A percentile compares a stretch with the other conserved stretches of the same genome.
Evolutionary conservation across 2,113 vertebrate species (phyloP).

Genomic region (Lepisosteus oculatus): DNA sequence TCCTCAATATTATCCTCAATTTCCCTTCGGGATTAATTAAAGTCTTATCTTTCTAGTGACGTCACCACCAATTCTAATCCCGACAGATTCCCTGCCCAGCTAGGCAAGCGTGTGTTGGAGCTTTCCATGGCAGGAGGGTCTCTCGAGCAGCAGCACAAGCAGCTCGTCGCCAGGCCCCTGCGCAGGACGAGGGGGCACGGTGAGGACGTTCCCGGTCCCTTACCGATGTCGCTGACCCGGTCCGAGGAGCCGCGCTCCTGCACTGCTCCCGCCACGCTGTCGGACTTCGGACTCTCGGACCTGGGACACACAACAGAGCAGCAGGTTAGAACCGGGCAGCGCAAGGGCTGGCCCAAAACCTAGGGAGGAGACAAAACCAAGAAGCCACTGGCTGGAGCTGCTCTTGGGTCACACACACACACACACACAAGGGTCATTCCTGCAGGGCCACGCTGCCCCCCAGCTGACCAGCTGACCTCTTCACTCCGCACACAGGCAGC

Average conservation of each 20-base stretch:
- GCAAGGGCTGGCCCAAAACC: not conserved
- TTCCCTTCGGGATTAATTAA: too few relatives aligned
- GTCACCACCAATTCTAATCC: too few relatives aligned
- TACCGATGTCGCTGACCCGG: constrained; percentile 87
- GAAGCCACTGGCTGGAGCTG: not conserved
- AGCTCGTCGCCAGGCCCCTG: too few relatives aligned
- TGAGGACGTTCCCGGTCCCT: constrained; percentile 50
- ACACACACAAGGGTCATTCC: too few relatives aligned
- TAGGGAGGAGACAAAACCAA: not conserved
- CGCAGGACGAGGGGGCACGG: not conserved
- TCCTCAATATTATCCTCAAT: too few relatives aligned
- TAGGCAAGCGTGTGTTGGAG: too few relatives aligned
- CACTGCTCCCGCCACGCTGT: constrained; percentile 70
- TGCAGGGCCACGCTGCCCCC: too few relatives aligned
- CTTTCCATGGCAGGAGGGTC: too few relatives aligned
- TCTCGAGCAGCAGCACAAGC: too few relatives aligned
- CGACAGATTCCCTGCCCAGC: too few relatives aligned
- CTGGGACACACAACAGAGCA: constrained; percentile 50
- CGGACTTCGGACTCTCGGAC: constrained; percentile 87
- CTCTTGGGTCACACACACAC: constrained; percentile 3
- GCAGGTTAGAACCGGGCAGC: not conserved
- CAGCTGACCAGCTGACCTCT: not conserved
- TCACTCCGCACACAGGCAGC: not conserved
- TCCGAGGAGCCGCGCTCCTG: constrained; percentile 83
- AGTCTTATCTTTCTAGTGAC: too few relatives aligned